Base-by-base conservation (phyloP, 2,113 vertebrate species). In the Carettochelys insculpta region DNA sequence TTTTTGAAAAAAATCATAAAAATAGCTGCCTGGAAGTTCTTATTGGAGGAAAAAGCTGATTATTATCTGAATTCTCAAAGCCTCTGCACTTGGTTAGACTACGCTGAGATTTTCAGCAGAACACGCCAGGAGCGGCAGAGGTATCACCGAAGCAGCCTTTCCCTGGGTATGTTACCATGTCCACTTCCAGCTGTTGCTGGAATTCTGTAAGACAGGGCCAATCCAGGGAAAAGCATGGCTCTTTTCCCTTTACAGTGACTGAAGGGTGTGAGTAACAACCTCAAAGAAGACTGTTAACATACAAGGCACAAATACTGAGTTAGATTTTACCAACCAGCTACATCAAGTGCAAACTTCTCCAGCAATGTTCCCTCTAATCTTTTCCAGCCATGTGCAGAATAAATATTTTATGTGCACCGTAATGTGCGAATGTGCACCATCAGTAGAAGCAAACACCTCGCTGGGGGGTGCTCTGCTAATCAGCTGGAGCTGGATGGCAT, bases 61-160 rank as follows among this genome's bases (percentile, higher is more conserved):
- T 22, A 71, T 78, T 12, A 68, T 4, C 87, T 29, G 0, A 16
- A 1, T 22, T 6, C 0, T 2, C 0, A 2, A 47, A 17, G 48
- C 7, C 47, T 68, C 68, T 34, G 84, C 82, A 6, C 17, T 65
- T 38, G 75, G 43, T 82, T 24, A 80, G 80, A 17, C 4, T 53
- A 2, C 68, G 41, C 27, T 8, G 83, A 88, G 92, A 82, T 52
- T 84, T 93, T 65, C 82, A 77, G 68, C 87, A 52, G 77, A 85
- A 43, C 56, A 56, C 7, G 51, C 83, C 79, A 50, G 75, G 75
- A 77, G 86, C 65, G 56, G 78, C 68, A 16, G 75, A 81, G 79
- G 54, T 47, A 65, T 58, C 17, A 0, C 43, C 53, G 5, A 5
- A 9, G 76, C 78, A 43, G 11, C 43, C 6, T 83, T 79, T 80